These are phyloP conservation scores for Cinara cedri DNA, from an alignment of 2,888 invertebrate genomes.

Conservation along the genomic window DNA sequence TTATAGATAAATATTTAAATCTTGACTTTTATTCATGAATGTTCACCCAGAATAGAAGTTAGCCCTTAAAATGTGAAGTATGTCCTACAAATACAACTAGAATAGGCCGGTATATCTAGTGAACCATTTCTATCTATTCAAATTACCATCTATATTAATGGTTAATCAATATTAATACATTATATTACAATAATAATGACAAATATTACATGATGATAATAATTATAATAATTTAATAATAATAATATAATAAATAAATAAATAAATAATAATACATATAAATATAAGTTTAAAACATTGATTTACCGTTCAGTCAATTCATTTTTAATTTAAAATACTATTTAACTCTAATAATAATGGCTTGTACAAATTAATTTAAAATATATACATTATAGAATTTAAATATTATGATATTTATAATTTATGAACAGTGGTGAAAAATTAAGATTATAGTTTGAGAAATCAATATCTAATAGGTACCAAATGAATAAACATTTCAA, in stretches of 20 bases:
- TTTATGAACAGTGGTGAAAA: not conserved
- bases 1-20: no score
- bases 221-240: not conserved
- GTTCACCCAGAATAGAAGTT: no score
- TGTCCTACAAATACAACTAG: no score
- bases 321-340: conserved; percentile 31
- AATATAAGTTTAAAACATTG: conserved; percentile 36
- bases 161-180: conserved; percentile 10
- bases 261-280: conserved; percentile 15
- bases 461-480: not conserved
- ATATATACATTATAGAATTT: not conserved
- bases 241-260: not conserved
- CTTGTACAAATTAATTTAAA: conserved; percentile 28
- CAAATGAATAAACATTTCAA: not conserved
- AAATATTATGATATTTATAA: not conserved
- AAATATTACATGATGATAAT: no score
- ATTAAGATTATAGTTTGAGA: conserved; percentile 5
- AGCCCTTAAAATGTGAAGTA: no score
- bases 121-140: conserved; percentile 8
- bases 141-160: not conserved
- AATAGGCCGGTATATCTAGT: not conserved
- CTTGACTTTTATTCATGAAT: no score
- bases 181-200: no score
- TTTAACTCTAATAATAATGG: conserved; percentile 29
- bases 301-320: conserved; percentile 53